Conservation (phyloP, 2,888 invertebrate genomes). For the Drosophila anomalipes region DNA sequence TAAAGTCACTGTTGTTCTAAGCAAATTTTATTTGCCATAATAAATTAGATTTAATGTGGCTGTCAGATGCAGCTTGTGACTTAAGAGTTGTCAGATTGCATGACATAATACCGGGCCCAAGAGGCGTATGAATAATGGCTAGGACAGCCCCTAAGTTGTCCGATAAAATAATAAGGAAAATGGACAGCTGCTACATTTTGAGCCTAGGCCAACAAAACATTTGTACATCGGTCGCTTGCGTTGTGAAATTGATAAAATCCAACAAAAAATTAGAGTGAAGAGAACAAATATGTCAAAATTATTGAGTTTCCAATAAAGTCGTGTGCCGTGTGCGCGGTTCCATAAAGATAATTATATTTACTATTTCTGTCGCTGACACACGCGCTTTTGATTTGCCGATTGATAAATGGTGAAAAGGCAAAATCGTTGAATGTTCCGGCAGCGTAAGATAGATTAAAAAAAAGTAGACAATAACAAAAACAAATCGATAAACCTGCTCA, state of each 20-base stretch:
- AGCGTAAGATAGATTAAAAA: slow-evolving; percentile 7
- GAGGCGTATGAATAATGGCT: slow-evolving; percentile 12
- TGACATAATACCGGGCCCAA: slow-evolving; percentile 15
- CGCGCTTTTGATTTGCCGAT: neutral
- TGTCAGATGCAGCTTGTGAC: slow-evolving; percentile 1
- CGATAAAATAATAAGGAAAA: slow-evolving; percentile 5
- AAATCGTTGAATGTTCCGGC: slow-evolving; percentile 43
- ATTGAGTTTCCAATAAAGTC: neutral
- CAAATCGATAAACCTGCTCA: neutral
- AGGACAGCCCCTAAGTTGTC: neutral
- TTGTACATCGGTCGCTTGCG: slow-evolving; percentile 16
- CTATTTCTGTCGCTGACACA: slow-evolving; percentile 17
- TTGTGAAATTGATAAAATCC: slow-evolving; percentile 68
- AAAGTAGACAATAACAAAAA: slow-evolving; percentile 7
- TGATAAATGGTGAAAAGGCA: slow-evolving; percentile 34
- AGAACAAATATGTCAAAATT: slow-evolving; percentile 12
- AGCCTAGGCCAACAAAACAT: slow-evolving; percentile 61
- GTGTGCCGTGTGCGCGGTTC: slow-evolving; percentile 55
- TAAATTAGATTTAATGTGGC: slow-evolving; percentile 5
- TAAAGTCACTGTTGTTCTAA: neutral
- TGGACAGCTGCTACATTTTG: slow-evolving; percentile 16
- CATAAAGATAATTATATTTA: slow-evolving; percentile 29
- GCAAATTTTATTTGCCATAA: neutral
- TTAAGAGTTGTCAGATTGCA: slow-evolving; percentile 7
- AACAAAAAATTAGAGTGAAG: neutral